phyloP scores from a whole-genome alignment of 2,797 vertebrate species.

The Enoplosus armatus region DNA sequence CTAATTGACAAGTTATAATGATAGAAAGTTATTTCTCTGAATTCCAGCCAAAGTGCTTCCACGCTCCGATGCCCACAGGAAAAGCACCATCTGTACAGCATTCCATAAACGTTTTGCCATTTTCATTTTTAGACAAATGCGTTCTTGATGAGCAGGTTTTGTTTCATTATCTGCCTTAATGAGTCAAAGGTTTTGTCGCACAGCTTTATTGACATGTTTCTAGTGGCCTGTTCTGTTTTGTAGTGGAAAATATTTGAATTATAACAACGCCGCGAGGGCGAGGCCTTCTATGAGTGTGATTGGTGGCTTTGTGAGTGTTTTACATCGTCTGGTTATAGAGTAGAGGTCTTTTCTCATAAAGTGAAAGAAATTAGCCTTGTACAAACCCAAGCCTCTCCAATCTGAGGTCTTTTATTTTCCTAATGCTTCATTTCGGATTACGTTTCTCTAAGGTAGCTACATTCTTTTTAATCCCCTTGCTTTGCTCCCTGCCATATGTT shows the following conservation, averaged over 20 bases:
- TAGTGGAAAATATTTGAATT: conserved; percentile 44
- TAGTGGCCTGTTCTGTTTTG: conserved; percentile 31
- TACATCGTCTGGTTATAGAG: conserved; percentile 27
- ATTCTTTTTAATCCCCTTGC: conserved; percentile 71
- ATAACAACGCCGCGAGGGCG: conserved; percentile 11
- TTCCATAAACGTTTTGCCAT: conserved; percentile 63
- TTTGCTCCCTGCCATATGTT: conserved; percentile 68
- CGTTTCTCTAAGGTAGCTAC: conserved; percentile 50
- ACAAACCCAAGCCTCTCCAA: conserved; percentile 38
- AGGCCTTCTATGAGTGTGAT: conserved; percentile 46
- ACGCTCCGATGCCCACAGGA: conserved; percentile 71
- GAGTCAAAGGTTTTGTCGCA: conserved; percentile 67
- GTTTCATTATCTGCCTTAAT: conserved; percentile 72
- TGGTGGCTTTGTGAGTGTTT: conserved; percentile 49
- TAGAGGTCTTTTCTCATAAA: conserved; percentile 43
- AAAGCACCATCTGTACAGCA: conserved; percentile 70
- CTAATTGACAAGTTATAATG: conserved; percentile 67
- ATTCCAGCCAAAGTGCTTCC: conserved; percentile 65
- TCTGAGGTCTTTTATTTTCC: conserved; percentile 49
- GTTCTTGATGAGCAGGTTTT: conserved; percentile 69
- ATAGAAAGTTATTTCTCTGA: conserved; percentile 70
- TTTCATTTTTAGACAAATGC: conserved; percentile 66
- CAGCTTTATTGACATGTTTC: conserved; percentile 56
- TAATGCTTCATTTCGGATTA: conserved; percentile 63
- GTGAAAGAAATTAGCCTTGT: conserved; percentile 38